phyloP scores from a whole-genome alignment of 1,140 invertebrate species.

The Lepidostoma basale region DNA sequence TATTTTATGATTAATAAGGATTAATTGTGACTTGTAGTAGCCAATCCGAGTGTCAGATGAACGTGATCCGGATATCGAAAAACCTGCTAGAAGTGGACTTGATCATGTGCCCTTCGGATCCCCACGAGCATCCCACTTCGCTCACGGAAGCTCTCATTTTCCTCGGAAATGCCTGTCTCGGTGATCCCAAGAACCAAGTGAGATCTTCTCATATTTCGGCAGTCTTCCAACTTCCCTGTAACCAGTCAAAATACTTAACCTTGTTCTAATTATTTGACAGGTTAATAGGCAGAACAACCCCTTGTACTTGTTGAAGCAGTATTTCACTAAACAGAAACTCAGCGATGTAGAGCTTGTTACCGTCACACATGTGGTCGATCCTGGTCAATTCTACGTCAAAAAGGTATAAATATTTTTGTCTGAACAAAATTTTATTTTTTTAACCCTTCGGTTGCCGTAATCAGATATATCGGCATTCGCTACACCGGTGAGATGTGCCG shows the following conservation, averaged over 20 bases:
- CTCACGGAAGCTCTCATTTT: constrained; percentile 7
- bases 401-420: too few species aligned
- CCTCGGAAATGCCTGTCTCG: constrained; percentile 3
- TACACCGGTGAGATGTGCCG: too few species aligned
- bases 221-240: constrained; percentile 35
- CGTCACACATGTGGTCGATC: constrained; percentile 51
- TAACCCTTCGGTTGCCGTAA: too few species aligned
- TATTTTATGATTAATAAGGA: too few species aligned
- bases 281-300: constrained; percentile 45
- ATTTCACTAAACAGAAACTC: constrained; percentile 49
- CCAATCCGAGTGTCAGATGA: background rate
- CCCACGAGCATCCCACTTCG: background rate
- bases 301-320: constrained; percentile 49
- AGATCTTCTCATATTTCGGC: background rate
- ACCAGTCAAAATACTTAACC: constrained; percentile 40
- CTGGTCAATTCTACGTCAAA: constrained; percentile 54
- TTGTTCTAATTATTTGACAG: constrained; percentile 43
- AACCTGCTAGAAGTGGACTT: constrained; percentile 15
- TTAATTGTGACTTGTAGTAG: background rate
- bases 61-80: background rate
- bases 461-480: too few species aligned
- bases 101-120: background rate
- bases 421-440: too few species aligned
- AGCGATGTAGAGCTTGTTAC: constrained; percentile 49
- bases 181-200: constrained; percentile 18